Conservation (phyloP, 1,140 invertebrate species). For the Muscidifurax raptorellus region DNA sequence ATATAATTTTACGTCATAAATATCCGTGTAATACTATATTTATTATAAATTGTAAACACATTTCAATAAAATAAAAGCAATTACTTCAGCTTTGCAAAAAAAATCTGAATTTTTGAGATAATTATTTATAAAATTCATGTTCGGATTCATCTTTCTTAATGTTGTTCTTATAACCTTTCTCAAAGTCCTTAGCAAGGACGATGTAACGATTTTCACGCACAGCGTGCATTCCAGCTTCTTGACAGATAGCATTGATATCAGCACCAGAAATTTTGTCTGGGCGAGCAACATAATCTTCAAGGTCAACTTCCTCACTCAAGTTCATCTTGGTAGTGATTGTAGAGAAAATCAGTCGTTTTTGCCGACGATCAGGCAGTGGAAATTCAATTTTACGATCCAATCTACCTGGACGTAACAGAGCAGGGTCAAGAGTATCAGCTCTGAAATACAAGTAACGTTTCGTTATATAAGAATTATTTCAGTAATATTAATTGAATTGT, state of each 20-base stretch:
- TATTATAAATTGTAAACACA: constrained; percentile 47
- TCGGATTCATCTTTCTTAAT: constrained; percentile 99
- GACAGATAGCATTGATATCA: constrained; percentile 99
- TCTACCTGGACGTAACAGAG: constrained; percentile 95
- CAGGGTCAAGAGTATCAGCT: constrained; percentile 98
- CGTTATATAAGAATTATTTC: constrained; percentile 35
- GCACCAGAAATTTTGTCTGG: constrained; percentile 99
- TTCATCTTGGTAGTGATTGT: constrained; percentile 99
- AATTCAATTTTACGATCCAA: constrained; percentile 99
- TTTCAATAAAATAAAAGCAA: constrained; percentile 41
- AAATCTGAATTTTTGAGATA: background rate
- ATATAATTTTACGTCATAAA: constrained; percentile 35
- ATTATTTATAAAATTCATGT: constrained; percentile 99
- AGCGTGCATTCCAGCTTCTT: constrained; percentile 97
- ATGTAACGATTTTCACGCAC: constrained; percentile 99
- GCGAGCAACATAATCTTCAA: constrained; percentile 98
- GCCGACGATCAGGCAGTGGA: constrained; percentile 96
- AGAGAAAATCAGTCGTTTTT: constrained; percentile 98
- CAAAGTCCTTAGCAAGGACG: constrained; percentile 98
- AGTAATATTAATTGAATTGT: background rate
- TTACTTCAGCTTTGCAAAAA: constrained; percentile 27
- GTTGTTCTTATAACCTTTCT: constrained; percentile 99
- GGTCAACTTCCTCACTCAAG: constrained; percentile 98
- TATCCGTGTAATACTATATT: constrained; percentile 40
- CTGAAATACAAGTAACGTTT: constrained; percentile 68